Conservation (phyloP, 2,888 invertebrate species). For the Athrips mouffetella region DNA sequence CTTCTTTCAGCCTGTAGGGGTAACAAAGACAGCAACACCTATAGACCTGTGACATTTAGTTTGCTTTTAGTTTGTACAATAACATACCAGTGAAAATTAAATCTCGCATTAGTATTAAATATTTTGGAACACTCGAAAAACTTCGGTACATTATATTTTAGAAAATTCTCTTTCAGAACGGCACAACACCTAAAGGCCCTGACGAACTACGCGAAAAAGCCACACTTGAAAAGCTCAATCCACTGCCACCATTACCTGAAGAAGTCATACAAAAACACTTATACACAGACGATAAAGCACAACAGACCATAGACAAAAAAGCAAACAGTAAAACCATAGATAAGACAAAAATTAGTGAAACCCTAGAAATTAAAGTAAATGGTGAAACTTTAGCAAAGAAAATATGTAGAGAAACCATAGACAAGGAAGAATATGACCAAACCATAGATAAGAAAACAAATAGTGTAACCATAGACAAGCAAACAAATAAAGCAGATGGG, state of each 20-base stretch:
- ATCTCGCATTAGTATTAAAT: too few species aligned
- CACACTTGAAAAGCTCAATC: constrained; percentile 54
- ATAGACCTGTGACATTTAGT: too few species aligned
- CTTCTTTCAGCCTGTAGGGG: too few species aligned
- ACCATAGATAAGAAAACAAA: not conserved
- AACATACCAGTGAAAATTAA: too few species aligned
- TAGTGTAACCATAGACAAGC: too few species aligned
- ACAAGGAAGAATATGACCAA: too few species aligned
- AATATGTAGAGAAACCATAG: too few species aligned
- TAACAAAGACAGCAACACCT: too few species aligned
- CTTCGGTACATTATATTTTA: not conserved
- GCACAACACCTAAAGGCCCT: not conserved
- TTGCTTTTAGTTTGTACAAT: too few species aligned
- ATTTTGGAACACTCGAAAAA: too few species aligned
- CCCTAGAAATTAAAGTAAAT: too few species aligned
- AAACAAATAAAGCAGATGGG: too few species aligned
- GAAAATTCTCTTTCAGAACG: not conserved
- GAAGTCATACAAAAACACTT: constrained; percentile 58
- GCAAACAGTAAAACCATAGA: constrained; percentile 10
- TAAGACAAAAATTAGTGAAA: not conserved
- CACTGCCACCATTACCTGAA: constrained; percentile 56
- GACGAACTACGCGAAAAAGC: constrained; percentile 40
- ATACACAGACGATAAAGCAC: constrained; percentile 27
- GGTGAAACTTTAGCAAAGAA: not conserved
- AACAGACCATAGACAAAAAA: constrained; percentile 14